Conservation (phyloP, 2,888 invertebrate genomes). For the Oxycera nigricornis region DNA sequence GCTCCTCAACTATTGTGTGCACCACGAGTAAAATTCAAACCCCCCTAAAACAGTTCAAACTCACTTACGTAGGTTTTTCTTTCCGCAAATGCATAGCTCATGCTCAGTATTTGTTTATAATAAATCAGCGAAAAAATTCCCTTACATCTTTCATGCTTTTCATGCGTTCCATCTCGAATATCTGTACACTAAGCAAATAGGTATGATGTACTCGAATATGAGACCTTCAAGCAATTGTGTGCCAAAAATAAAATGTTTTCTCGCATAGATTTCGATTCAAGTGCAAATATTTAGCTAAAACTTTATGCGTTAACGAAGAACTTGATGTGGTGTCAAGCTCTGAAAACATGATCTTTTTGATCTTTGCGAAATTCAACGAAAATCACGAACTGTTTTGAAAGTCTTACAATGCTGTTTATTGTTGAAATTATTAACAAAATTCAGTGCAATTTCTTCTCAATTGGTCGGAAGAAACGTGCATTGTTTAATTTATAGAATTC, state of each 20-base stretch:
- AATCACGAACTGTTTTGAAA: not conserved
- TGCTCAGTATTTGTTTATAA: constrained; percentile 1
- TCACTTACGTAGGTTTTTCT: not conserved
- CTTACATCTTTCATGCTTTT: not conserved
- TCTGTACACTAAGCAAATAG: not conserved
- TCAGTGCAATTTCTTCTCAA: no score
- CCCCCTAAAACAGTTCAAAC: not conserved
- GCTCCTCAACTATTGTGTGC: not conserved
- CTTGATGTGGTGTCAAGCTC: not conserved
- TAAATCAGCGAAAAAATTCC: not conserved
- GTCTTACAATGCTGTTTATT: not conserved
- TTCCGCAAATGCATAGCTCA: not conserved
- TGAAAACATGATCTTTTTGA: not conserved
- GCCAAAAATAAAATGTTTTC: not conserved
- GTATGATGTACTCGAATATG: not conserved
- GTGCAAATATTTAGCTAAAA: not conserved
- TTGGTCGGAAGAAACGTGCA: no score
- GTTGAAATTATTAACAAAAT: no score
- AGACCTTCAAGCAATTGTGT: not conserved
- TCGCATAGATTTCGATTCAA: not conserved
- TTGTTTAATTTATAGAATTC: no score
- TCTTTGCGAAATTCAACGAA: not conserved
- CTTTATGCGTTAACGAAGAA: not conserved
- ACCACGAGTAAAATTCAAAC: not conserved
- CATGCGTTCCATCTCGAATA: not conserved